A percentile compares a stretch with the other conserved stretches of the same genome.
phyloP scores from a whole-genome alignment of 2,113 vertebrate genomes.

The Blennius ocellaris region DNA sequence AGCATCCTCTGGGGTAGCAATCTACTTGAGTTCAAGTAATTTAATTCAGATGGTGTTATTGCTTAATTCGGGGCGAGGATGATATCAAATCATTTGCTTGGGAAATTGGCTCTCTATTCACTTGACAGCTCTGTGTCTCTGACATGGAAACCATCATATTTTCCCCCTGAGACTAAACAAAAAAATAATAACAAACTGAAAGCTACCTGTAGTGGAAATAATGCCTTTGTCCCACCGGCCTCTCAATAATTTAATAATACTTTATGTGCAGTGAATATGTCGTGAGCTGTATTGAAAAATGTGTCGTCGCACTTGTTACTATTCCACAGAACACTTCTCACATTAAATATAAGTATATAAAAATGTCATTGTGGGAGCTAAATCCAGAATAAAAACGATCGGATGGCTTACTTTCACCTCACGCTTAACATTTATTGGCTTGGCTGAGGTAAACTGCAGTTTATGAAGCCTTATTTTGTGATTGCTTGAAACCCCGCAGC shows the following conservation, averaged over 20 bases:
- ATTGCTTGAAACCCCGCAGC: not conserved
- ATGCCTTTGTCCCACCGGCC: not conserved
- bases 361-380: not conserved
- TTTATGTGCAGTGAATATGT: conserved; percentile 12
- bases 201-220: conserved; percentile 8
- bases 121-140: conserved; percentile 33
- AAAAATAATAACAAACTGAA: conserved; percentile 41
- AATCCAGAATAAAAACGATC: not conserved
- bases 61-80: conserved; percentile 25
- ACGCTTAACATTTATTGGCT: not conserved
- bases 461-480: not conserved
- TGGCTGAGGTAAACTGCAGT: not conserved
- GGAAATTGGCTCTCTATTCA: conserved; percentile 33
- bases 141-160: conserved; percentile 26
- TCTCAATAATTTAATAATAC: not conserved
- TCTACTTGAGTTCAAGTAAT: conserved; percentile 48
- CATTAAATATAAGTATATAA: not conserved
- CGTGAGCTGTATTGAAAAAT: conserved; percentile 12
- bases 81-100: conserved; percentile 41
- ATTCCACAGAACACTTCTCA: not conserved
- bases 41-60: conserved; percentile 51
- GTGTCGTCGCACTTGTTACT: not conserved
- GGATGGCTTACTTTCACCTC: not conserved
- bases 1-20: conserved; percentile 31
- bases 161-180: conserved; percentile 23